Percentiles rank a stretch among this genome's conserved stretches.
phyloP scores from a whole-genome alignment of 2,113 vertebrate species.

The Rhipidura dahli region DNA sequence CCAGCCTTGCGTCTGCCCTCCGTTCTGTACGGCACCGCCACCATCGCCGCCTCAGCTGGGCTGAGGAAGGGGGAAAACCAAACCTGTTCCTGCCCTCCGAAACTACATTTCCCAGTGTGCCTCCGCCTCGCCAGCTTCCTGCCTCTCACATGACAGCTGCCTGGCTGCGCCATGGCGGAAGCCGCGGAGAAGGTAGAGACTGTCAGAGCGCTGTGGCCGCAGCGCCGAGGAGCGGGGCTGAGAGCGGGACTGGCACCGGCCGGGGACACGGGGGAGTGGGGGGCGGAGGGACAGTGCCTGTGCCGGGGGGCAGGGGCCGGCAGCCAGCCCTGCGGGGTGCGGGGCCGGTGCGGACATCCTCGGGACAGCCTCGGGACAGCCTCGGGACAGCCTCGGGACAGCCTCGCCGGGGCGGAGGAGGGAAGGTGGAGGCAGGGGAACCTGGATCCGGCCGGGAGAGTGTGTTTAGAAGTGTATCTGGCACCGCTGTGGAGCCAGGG shows the following conservation, averaged over 20 bases:
- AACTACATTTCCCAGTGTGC: conserved; percentile 72
- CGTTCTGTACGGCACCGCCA: too few relatives aligned
- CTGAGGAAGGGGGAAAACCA: rapidly evolving
- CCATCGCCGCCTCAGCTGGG: too few relatives aligned
- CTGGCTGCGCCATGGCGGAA: conserved; percentile 80
- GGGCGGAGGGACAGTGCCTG: not conserved
- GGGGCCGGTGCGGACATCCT: not conserved
- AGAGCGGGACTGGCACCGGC: not conserved
- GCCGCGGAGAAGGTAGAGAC: conserved; percentile 79
- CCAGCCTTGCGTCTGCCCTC: not conserved
- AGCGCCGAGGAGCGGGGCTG: not conserved
- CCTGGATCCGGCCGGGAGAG: too few relatives aligned
- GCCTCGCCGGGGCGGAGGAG: not conserved
- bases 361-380: not conserved
- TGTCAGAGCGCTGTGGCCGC: not conserved
- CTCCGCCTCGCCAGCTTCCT: rapidly evolving
- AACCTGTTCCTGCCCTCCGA: rapidly evolving
- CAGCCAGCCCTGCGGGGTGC: not conserved
- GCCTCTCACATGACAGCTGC: conserved; percentile 75
- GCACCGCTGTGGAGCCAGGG: not conserved
- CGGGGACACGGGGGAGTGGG: not conserved
- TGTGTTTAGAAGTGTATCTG: not conserved
- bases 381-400: not conserved
- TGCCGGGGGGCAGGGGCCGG: not conserved
- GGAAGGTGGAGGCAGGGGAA: not conserved